phyloP scores from a whole-genome alignment of 2,797 vertebrate genomes.

The Linurgus olivaceus region DNA sequence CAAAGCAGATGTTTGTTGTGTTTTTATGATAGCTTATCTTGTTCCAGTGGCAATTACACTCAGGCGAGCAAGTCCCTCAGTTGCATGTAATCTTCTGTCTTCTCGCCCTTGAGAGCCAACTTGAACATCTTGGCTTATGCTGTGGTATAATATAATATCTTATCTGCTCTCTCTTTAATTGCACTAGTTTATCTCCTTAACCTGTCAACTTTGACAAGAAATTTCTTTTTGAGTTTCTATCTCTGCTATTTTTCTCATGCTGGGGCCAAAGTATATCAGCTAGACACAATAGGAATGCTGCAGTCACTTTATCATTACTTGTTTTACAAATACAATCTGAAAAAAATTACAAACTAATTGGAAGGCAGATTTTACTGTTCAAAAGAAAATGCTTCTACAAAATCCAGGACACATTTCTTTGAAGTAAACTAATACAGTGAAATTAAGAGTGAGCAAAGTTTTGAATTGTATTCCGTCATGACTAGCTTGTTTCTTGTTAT shows the following conservation, averaged over 20 bases:
- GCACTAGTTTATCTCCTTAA: slow-evolving; percentile 22
- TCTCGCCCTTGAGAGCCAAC: slow-evolving; percentile 26
- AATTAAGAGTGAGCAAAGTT: background rate
- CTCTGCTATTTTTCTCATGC: background rate
- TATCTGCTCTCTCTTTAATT: slow-evolving; percentile 46
- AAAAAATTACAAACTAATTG: background rate
- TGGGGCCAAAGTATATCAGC: background rate
- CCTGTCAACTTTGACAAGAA: slow-evolving; percentile 22
- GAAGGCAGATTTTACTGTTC: background rate
- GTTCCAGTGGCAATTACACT: background rate
- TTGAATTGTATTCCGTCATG: background rate
- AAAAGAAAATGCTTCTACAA: background rate
- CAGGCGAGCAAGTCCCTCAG: background rate
- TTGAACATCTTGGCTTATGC: slow-evolving; percentile 10
- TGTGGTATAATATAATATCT: slow-evolving; percentile 25
- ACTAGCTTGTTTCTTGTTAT: background rate
- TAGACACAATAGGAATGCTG: background rate
- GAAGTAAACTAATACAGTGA: background rate
- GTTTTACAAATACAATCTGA: background rate
- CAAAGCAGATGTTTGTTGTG: background rate
- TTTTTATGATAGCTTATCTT: slow-evolving; percentile 9
- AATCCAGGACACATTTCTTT: background rate
- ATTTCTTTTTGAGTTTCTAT: background rate
- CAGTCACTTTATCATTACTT: background rate
- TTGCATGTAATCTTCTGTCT: slow-evolving; percentile 4